Evolutionary conservation across 2,888 invertebrate species (phyloP), one percentile per base, ranked within the genome.

Genomic region (Rhagonycha fulva): DNA sequence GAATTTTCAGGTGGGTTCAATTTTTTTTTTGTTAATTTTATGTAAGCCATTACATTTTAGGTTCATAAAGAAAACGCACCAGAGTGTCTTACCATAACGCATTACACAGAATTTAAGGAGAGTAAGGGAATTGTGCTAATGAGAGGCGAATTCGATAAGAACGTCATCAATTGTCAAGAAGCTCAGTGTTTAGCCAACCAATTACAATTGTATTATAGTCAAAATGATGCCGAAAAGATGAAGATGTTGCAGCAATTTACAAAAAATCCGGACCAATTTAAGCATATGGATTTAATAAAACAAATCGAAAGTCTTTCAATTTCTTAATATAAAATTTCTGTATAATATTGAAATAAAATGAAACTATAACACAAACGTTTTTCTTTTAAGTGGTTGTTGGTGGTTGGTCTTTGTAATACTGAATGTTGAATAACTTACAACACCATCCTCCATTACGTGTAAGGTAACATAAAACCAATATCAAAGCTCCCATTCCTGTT

Each of bases 61-160:
- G 92, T 94, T 1, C 95, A 96, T 84, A 94, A 94, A 84, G 96
- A 96, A 87, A 96, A 96, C 88, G 95, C 96, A 0, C 96, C 96
- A 0, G 96, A 96, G 86, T 96, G 96, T 85, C 89, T 97, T 26
- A 94, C 94, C 2, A 89, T 96, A 84, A 91, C 92, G 2, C 94
- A 96, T 86, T 97, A 94, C 83, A 91, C 92, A 0, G 96, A 97
- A 84, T 89, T 95, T 3, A 88, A 88, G 80, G 89, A 91, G 9
- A 89, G 90, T 63, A 95, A 95, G 85, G 93, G 92, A 4, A 89
- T 96, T 62, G 91, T 97, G 11, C 88, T 97, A 60, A 95, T 97
- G 95, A 90, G 93, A 62, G 97, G 96, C 14, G 96, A 96, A 86
- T 96, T 92, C 86, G 96, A 97, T 84, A 92, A 91, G 83, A 94